A percentile compares a stretch with the other conserved stretches of the same genome.
Conservation (phyloP, 2,113 vertebrate species). For the Sorex araneus region DNA sequence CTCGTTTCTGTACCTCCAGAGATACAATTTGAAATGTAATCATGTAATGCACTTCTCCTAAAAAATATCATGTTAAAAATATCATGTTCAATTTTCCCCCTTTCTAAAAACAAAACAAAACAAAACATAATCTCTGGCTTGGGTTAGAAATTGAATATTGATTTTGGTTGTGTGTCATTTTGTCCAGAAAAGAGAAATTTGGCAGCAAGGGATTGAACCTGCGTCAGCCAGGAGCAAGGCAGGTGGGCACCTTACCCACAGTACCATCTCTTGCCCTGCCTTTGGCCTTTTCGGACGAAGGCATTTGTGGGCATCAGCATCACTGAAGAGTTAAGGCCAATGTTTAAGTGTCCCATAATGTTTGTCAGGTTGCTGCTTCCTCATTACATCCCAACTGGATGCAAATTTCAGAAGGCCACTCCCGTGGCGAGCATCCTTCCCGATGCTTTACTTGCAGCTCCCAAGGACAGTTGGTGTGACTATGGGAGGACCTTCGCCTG, state of each 20-base stretch:
- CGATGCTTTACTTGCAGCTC: background rate
- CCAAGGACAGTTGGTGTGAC: background rate
- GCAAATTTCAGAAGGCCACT: background rate
- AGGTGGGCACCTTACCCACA: too few species aligned
- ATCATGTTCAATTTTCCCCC: background rate
- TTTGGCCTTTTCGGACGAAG: background rate
- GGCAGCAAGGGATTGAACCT: too few species aligned
- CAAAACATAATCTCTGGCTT: too few species aligned
- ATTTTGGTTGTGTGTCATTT: constrained; percentile 38
- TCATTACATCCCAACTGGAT: background rate
- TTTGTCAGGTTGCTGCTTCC: background rate
- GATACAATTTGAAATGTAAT: background rate
- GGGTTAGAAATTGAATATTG: background rate
- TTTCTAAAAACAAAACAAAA: too few species aligned
- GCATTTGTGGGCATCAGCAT: background rate
- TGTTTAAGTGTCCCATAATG: background rate
- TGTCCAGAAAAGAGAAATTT: background rate
- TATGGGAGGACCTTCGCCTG: background rate
- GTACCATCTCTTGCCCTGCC: too few species aligned
- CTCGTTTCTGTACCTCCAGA: background rate
- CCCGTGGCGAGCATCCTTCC: background rate
- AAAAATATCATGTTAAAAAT: background rate
- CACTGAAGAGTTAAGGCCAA: background rate
- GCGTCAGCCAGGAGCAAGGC: too few species aligned
- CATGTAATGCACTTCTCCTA: background rate